These are phyloP conservation scores for Menura novaehollandiae DNA, from an alignment of 2,113 vertebrate genomes.

Conservation along the genomic window DNA sequence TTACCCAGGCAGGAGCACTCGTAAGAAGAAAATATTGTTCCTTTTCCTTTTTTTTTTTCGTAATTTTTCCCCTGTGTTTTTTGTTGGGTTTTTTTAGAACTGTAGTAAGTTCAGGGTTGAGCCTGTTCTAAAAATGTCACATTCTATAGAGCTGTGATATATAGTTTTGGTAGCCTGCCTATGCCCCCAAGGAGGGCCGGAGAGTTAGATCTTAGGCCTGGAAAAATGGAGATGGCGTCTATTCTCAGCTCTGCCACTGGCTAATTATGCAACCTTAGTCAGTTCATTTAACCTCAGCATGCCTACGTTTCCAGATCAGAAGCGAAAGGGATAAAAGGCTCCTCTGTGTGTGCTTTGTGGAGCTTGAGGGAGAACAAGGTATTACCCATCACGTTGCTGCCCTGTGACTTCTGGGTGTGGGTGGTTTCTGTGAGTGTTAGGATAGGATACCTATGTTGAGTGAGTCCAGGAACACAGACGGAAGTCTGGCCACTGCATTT, in stretches of 20 bases:
- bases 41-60: neutral
- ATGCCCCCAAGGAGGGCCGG: neutral
- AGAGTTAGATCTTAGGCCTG: neutral
- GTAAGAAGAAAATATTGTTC: neutral
- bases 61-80: neutral
- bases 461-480: neutral
- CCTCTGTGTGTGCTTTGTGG: neutral
- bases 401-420: neutral
- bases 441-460: fast-evolving
- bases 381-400: neutral
- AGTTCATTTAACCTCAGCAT: neutral
- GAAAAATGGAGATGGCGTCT: neutral
- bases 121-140: slow-evolving; percentile 44
- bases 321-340: neutral
- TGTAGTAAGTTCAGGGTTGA: neutral
- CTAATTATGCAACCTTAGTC: neutral
- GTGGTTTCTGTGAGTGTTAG: neutral
- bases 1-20: neutral
- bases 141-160: neutral
- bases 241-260: slow-evolving; percentile 33
- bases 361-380: neutral
- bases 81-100: neutral
- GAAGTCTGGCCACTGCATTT: neutral
- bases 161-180: neutral
- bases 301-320: neutral